Base-by-base conservation (phyloP, 2,113 vertebrate species). In the Megalops atlanticus region DNA sequence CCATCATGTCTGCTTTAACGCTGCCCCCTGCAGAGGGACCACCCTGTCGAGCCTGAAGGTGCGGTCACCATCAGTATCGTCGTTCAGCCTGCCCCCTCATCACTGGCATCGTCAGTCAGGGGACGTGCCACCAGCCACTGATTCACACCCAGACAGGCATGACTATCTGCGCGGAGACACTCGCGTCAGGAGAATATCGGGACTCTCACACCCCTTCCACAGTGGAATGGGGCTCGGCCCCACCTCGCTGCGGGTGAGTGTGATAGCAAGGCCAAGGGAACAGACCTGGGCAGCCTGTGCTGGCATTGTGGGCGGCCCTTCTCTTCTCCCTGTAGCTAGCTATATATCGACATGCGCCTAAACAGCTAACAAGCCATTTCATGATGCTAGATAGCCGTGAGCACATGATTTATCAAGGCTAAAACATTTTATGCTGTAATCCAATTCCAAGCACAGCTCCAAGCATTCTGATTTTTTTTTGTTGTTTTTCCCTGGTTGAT, bases 1-100 rank as follows among this genome's bases (percentile, higher is more conserved):
- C 15, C 31, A 35, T 14, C 3, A 58, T 45, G n/a, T 70, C 38
- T 43, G 52, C 16, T 78, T 40, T 78, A 78, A 78, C 69, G n/a
- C n/a, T n/a, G n/a, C n/a, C n/a, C n/a, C n/a, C n/a, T n/a, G n/a
- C n/a, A n/a, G n/a, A n/a, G n/a, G n/a, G 69, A 78, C 43, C 76
- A 71, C 69, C 69, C 33, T 14, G 18, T 21, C 36, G 33, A 38
- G 35, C 69, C 69, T 35, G 33, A 15, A 18, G 69, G 5, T 35
- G 31, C 33, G 14, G 69, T 14, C 69, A 18, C 2, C 16, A 35
- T 71, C 14, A 36, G 69, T 8, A 2, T 15, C 24, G 35, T 14
- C 35, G 14, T 27, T 71, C 33, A 21, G 36, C 18, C 69, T 6
- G 36, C 27, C 35, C 36, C 69, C 33, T 11, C 36, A 31, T 38